phyloP scores from a whole-genome alignment of 1,140 invertebrate species.

The Physella acuta region DNA sequence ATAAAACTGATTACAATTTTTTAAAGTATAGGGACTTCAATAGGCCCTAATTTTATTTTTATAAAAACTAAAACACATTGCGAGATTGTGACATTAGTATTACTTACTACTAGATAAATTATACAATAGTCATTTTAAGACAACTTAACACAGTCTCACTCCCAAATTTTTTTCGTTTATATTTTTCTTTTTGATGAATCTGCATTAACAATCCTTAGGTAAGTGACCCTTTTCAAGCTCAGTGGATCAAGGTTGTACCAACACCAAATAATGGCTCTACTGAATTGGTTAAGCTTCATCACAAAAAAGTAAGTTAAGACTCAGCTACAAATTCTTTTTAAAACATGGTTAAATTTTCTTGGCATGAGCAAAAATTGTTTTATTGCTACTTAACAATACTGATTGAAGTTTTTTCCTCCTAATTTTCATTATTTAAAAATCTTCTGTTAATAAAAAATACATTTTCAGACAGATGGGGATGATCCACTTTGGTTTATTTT shows the following conservation, averaged over 20 bases:
- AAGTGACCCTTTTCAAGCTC: conserved; percentile 73
- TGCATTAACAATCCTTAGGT: conserved; percentile 65
- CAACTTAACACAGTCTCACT: not conserved
- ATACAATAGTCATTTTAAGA: not conserved
- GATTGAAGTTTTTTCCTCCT: no score
- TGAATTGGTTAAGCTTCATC: conserved; percentile 83
- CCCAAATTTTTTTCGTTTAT: not conserved
- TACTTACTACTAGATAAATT: not conserved
- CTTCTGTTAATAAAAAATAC: conserved; percentile 12
- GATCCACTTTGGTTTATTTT: conserved; percentile 79
- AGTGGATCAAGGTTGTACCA: conserved; percentile 90
- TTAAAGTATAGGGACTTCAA: no score
- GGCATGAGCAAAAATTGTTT: no score
- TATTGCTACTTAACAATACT: no score
- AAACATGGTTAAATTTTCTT: no score
- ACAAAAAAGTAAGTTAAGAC: conserved; percentile 55
- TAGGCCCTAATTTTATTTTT: no score
- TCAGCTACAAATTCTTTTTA: no score
- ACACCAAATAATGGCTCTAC: conserved; percentile 96
- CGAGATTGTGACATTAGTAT: no score
- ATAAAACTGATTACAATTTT: no score
- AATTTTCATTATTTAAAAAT: no score
- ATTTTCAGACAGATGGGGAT: conserved; percentile 40
- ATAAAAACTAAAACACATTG: no score
- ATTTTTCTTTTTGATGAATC: not conserved